Base-by-base conservation (phyloP, 2,797 vertebrate species). In the Eutrigla gurnardus region DNA sequence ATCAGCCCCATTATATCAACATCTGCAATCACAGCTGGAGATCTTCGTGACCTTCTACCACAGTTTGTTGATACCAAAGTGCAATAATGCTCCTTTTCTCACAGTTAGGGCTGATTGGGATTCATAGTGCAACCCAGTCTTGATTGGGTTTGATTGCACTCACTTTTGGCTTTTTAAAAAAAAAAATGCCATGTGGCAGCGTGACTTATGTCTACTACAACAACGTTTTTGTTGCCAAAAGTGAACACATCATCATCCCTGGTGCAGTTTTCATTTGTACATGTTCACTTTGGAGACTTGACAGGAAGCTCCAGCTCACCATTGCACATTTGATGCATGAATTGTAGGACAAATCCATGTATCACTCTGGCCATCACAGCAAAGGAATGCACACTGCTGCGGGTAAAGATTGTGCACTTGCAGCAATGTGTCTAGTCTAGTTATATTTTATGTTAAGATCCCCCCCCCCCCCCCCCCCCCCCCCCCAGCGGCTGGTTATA, bases 11-110 rank as follows among this genome's bases (percentile, higher is more conserved):
- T 81, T 78, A 83, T 70, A 88, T 86, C 64, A 77, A 75, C 73
- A 83, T 84, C 78, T 84, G 85, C 75, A 91, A 89, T 93, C 87
- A 83, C 86, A 87, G 89, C 87, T 91, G 86, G 80, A 72, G 53
- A 69, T 47, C 70, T 53, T 59, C 61, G 15, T 81, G 79, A 88
- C 87, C 85, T 83, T 78, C 69, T 64, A 12, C 15, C 57, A 66
- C 73, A 68, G 52, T 86, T 89, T 86, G 63, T 84, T 58, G 82
- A 77, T 66, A 80, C 54, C 81, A 74, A 85, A 70, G 39, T 58
- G 71, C 18, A 66, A 49, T 55, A 53, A 73, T 33, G 39, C 12
- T 8, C 50, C n/a, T 60, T 71, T 81, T 81, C 60, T 69, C 45
- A 72, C 46, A 71, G 66, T 88, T 74, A 78, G 37, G 59, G 72